phyloP scores from a whole-genome alignment of 1,140 invertebrate species.

The Archegozetes longisetosus region DNA sequence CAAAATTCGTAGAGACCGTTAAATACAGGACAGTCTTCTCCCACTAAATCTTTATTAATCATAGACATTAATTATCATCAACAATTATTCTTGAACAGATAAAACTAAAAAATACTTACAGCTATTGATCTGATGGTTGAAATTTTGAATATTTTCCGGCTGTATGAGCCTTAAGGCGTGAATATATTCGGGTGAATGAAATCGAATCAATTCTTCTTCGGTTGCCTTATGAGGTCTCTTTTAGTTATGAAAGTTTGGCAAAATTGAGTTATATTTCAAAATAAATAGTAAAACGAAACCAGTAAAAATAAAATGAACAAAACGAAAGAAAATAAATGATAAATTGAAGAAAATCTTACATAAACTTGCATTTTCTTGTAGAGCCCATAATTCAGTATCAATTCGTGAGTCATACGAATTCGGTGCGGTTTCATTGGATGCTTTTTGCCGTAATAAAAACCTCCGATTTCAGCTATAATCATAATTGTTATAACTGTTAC shows the following conservation, averaged over 20 bases:
- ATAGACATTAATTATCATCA: not conserved
- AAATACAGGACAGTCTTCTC: constrained; percentile 36
- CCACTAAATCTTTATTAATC: constrained; percentile 27
- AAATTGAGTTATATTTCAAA: not conserved
- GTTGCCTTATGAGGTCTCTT: constrained; percentile 95
- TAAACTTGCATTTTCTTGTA: constrained; percentile 99
- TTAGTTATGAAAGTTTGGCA: constrained; percentile 22
- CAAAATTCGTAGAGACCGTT: constrained; percentile 36
- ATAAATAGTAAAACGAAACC: not conserved
- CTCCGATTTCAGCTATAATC: constrained; percentile 82
- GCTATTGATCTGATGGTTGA: constrained; percentile 97
- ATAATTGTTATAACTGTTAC: too few species aligned
- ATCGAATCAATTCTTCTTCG: constrained; percentile 98
- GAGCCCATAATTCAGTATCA: constrained; percentile 92
- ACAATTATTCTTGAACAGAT: too few species aligned
- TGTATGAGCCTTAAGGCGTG: constrained; percentile 85
- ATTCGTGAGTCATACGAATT: constrained; percentile 98
- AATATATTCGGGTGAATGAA: constrained; percentile 98
- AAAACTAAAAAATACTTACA: constrained; percentile 44
- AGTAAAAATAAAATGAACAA: constrained; percentile 20
- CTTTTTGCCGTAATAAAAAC: constrained; percentile 98
- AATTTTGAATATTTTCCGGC: constrained; percentile 97
- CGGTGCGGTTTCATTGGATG: constrained; percentile 99
- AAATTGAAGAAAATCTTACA: constrained; percentile 40
- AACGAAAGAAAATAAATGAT: constrained; percentile 1